Percentiles rank a stretch among this genome's conserved stretches.
phyloP scores from a whole-genome alignment of 1,140 invertebrate species.

The Drosophila triauraria region DNA sequence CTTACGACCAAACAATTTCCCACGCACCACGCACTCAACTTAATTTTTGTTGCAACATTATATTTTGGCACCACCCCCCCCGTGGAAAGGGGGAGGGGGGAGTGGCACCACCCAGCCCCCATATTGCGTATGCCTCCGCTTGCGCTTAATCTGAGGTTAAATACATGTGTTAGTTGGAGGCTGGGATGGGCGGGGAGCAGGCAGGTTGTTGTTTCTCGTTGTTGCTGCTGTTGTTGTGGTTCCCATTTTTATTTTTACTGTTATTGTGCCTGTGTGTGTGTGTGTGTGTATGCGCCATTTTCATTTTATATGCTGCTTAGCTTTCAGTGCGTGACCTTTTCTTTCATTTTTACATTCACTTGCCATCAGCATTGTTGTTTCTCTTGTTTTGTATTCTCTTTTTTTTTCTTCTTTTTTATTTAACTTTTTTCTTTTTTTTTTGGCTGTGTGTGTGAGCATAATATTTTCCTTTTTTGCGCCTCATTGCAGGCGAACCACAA shows the following conservation, averaged over 20 bases:
- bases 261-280: slow-evolving; percentile 26
- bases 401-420: slow-evolving; percentile 5
- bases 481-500: slow-evolving; percentile 60
- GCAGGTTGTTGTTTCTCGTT: slow-evolving; percentile 54
- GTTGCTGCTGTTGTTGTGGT: slow-evolving; percentile 63
- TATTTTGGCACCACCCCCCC: slow-evolving; percentile 57
- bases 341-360: slow-evolving; percentile 76
- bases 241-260: slow-evolving; percentile 68
- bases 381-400: slow-evolving; percentile 49
- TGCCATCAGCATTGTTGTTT: slow-evolving; percentile 54
- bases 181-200: background rate
- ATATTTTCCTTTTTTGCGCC: slow-evolving; percentile 58
- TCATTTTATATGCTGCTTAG: slow-evolving; percentile 81
- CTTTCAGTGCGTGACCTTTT: slow-evolving; percentile 81
- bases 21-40: slow-evolving; percentile 79
- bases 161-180: slow-evolving; percentile 69
- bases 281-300: slow-evolving; percentile 64
- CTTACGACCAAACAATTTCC: slow-evolving; percentile 72
- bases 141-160: slow-evolving; percentile 78
- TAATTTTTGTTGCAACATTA: slow-evolving; percentile 81
- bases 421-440: slow-evolving; percentile 1
- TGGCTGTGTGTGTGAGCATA: slow-evolving; percentile 46
- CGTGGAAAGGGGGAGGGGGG: background rate
- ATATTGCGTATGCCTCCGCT: slow-evolving; percentile 39
- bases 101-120: background rate